These are phyloP conservation scores for Alfaro cultratus DNA, from an alignment of 2,797 vertebrate species.

Conservation along the genomic window DNA sequence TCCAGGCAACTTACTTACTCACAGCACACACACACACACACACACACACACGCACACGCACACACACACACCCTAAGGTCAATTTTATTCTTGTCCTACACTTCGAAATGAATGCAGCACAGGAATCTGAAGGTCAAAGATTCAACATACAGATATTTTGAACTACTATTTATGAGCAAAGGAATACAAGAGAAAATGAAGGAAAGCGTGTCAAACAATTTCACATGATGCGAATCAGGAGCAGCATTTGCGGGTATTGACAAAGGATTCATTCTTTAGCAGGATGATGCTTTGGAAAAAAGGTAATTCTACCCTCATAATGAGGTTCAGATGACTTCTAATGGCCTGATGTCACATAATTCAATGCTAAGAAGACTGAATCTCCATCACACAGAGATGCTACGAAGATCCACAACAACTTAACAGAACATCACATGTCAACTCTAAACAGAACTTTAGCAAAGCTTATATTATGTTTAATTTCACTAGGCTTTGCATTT, in stretches of 20 bases:
- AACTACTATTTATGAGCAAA: neutral
- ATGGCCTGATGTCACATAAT: slow-evolving; percentile 14
- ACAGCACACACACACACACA: neutral
- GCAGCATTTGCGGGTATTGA: neutral
- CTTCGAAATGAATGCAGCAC: neutral
- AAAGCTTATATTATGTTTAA: neutral
- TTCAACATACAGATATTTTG: neutral
- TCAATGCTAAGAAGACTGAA: slow-evolving; percentile 6
- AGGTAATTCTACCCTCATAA: slow-evolving; percentile 11
- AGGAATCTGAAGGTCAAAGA: slow-evolving; percentile 21
- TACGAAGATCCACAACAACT: neutral
- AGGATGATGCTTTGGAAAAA: slow-evolving; percentile 32
- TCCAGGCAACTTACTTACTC: neutral
- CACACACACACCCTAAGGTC: neutral
- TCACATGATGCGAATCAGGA: slow-evolving; percentile 1
- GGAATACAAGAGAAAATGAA: neutral
- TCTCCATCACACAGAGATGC: neutral
- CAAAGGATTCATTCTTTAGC: slow-evolving; percentile 19
- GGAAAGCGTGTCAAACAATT: slow-evolving; percentile 1
- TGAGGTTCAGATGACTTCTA: slow-evolving; percentile 6
- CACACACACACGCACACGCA: neutral
- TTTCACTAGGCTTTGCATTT: neutral
- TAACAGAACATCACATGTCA: neutral
- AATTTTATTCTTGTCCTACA: slow-evolving; percentile 25
- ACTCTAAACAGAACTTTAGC: neutral